Evolutionary conservation across 2,113 vertebrate species (phyloP), one percentile per base, ranked within the genome.

Genomic region (Hyaena hyaena): DNA sequence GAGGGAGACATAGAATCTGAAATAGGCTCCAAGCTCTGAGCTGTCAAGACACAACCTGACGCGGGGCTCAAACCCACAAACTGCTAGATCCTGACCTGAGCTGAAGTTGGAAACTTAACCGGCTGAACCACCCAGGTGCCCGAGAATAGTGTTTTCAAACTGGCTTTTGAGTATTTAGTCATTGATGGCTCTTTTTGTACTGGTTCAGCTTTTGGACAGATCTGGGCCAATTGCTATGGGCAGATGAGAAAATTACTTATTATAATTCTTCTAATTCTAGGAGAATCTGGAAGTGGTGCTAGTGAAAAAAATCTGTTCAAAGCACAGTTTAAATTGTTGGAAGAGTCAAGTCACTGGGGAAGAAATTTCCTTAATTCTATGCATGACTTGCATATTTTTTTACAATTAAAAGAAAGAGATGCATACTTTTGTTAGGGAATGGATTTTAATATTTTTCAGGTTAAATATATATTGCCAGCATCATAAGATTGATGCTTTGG

Each of bases 391-490:
- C 16, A 19, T 68, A 5, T 55, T 66, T 66, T 87, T 95, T 90
- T n/a, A 69, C 48, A 88, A 14, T 88, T 94, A 31, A 65, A 21
- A 87, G 79, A 74, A 12, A 45, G 45, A 24, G 9, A 33, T 68
- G 6, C 48, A 4, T 14, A 43, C 23, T 48, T 88, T 55, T 88
- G 55, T 73, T 73, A 53, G 88, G 66, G 68, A 93, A 45, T 81
- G 11, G 7, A 76, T 76, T 91, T 81, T 89, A 66, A 24, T 95
- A 66, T 93, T 95, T 96, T 80, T 92, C 31, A 96, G 63, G 79
- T 92, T 68, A 93, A 58, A 55, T 86, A 55, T 86, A 55, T 65
- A 4, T 48, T 53, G 77, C 15, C 43, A 35, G 26, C n/a, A 33
- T 93, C 26, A 6, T 39, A 35, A 68, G 17, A 73, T 33, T 35